phyloP scores from a whole-genome alignment of 2,113 vertebrate species.

The Pollachius pollachius region DNA sequence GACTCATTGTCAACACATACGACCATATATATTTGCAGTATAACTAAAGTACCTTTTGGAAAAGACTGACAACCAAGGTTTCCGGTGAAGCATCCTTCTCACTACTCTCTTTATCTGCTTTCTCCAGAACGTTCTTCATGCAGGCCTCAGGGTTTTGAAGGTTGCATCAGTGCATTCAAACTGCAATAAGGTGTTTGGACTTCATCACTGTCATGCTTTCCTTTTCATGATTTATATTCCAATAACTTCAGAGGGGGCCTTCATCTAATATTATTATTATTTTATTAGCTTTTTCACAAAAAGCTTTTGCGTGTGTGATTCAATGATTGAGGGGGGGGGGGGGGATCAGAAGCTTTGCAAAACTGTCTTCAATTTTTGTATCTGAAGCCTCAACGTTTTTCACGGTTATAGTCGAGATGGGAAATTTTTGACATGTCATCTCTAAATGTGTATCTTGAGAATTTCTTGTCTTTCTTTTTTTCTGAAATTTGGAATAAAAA shows the following conservation, averaged over 20 bases:
- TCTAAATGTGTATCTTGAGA: slow-evolving; percentile 72
- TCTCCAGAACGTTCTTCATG: slow-evolving; percentile 65
- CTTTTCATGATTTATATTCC: slow-evolving; percentile 72
- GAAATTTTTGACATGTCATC: slow-evolving; percentile 66
- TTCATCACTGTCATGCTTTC: slow-evolving; percentile 64
- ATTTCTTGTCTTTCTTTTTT: slow-evolving; percentile 74
- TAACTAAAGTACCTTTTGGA: slow-evolving; percentile 18
- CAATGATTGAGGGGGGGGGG: slow-evolving; percentile 37
- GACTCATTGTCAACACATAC: slow-evolving; percentile 61
- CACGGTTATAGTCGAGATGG: slow-evolving; percentile 66
- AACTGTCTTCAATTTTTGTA: slow-evolving; percentile 80
- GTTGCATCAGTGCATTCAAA: slow-evolving; percentile 63
- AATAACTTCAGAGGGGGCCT: slow-evolving; percentile 70
- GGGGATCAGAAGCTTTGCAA: slow-evolving; percentile 48
- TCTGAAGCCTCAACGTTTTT: slow-evolving; percentile 83
- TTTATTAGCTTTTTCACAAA: slow-evolving; percentile 56
- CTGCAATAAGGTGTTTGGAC: slow-evolving; percentile 76
- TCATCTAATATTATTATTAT: slow-evolving; percentile 56
- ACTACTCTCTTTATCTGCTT: slow-evolving; percentile 31
- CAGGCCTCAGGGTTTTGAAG: slow-evolving; percentile 70
- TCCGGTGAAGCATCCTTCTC: slow-evolving; percentile 29
- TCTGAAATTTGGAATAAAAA: slow-evolving; percentile 74
- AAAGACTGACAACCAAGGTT: slow-evolving; percentile 40
- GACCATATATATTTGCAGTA: slow-evolving; percentile 61
- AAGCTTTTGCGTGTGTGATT: slow-evolving; percentile 52